Percentiles rank a stretch among this genome's conserved stretches.
These are phyloP conservation scores for Corythaixoides concolor DNA, from an alignment of 2,113 vertebrate species.

Conservation along the genomic window DNA sequence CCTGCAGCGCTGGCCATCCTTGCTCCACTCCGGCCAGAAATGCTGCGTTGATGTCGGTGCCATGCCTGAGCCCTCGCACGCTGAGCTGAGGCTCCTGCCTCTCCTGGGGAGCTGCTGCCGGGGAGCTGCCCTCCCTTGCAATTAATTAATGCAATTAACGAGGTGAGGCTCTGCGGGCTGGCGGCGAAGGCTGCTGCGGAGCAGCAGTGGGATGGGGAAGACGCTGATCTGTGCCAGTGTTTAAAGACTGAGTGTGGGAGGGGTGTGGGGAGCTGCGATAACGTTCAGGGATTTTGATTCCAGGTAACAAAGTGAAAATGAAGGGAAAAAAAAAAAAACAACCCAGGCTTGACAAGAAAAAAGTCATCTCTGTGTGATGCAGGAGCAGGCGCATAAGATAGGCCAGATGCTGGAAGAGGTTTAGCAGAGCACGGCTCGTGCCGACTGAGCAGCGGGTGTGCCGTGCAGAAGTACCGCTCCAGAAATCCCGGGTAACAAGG, in stretches of 20 bases:
- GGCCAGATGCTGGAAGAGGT: not conserved
- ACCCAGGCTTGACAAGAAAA: not conserved
- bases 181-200: rapidly evolving
- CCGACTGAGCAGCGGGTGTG: not conserved
- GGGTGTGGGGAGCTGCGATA: not conserved
- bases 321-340: not conserved
- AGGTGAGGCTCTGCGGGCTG: not conserved
- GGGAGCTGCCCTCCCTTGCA: conserved; percentile 1
- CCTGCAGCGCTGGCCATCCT: not conserved
- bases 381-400: not conserved
- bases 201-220: not conserved
- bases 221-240: not conserved
- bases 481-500: not conserved
- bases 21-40: not conserved
- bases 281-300: not conserved
- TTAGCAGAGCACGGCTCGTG: not conserved
- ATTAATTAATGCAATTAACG: conserved; percentile 25
- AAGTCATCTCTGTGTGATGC: rapidly evolving
- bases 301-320: not conserved
- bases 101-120: not conserved
- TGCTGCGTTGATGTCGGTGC: not conserved
- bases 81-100: not conserved
- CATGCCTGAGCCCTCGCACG: rapidly evolving
- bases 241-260: not conserved
- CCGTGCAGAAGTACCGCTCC: not conserved